A percentile compares a stretch with the other conserved stretches of the same genome.
Evolutionary conservation across 2,113 vertebrate species (phyloP).

Genomic region (Anoura caudifer): DNA sequence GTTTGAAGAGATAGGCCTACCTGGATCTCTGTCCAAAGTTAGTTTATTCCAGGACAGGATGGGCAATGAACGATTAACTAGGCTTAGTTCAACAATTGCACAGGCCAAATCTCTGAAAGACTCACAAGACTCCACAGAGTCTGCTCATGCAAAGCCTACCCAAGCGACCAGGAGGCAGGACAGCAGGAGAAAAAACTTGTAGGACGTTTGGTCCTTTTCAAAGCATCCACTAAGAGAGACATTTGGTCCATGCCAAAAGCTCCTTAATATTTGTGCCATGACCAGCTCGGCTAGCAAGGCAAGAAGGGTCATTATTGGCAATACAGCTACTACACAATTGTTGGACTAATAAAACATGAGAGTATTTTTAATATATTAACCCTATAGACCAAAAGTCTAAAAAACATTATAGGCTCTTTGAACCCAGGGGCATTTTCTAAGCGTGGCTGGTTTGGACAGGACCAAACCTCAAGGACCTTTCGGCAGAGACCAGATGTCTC

Average conservation of each 20-base stretch:
- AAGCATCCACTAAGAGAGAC: not conserved
- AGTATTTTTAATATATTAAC: not conserved
- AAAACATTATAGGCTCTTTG: not conserved
- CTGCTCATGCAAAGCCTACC: not conserved
- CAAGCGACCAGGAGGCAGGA: not conserved
- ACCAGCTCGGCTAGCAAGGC: not conserved
- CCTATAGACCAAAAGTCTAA: not conserved
- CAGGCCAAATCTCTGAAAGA: not conserved
- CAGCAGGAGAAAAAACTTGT: not conserved
- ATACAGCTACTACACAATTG: not conserved
- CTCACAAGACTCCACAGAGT: not conserved
- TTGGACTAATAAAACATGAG: not conserved
- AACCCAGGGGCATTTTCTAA: not conserved
- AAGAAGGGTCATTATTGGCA: not conserved
- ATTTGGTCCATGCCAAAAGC: not conserved
- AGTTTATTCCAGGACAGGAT: conserved; percentile 55
- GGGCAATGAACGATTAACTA: conserved; percentile 72
- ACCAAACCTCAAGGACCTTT: not conserved
- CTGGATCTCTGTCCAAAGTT: conserved; percentile 36
- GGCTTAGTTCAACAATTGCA: not conserved
- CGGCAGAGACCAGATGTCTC: not conserved
- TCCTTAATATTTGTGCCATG: not conserved
- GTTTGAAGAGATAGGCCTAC: not conserved
- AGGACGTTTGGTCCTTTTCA: not conserved
- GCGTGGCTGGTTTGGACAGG: not conserved